Percentiles rank a stretch among this genome's conserved stretches.
Conservation (phyloP, 2,797 vertebrate species). For the Avahi laniger region DNA sequence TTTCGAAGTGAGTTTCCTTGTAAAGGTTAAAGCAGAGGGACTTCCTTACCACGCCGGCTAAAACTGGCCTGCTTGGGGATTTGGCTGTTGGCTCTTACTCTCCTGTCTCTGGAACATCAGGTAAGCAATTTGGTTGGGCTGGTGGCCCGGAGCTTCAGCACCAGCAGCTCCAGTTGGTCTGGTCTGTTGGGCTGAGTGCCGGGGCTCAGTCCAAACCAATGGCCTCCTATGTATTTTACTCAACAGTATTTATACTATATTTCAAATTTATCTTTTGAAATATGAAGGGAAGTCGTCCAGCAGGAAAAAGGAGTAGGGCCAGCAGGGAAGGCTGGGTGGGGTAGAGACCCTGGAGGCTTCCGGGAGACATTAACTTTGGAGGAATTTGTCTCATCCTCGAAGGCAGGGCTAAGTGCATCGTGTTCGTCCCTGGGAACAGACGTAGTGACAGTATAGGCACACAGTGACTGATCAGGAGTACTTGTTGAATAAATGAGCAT, state of each 20-base stretch:
- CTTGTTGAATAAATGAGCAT: not conserved
- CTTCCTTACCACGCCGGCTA: too few species aligned
- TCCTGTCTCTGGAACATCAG: not conserved
- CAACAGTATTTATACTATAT: not conserved
- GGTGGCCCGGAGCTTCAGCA: not conserved
- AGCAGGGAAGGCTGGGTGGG: not conserved
- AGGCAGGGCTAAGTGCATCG: fast-evolving
- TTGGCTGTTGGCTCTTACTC: not conserved
- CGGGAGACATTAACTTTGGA: not conserved
- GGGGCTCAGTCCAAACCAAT: not conserved
- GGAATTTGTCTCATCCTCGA: not conserved
- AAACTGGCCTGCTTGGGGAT: not conserved
- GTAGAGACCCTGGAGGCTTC: not conserved
- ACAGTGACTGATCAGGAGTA: not conserved
- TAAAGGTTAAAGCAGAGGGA: not conserved
- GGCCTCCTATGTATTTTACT: not conserved
- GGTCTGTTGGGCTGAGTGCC: not conserved
- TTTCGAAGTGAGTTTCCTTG: not conserved
- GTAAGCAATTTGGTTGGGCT: not conserved
- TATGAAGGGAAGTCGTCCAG: not conserved
- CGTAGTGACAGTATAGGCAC: not conserved
- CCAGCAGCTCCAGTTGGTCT: not conserved
- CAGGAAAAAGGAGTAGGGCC: too few species aligned
- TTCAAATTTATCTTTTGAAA: not conserved
- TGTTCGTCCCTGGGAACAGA: not conserved